Base-by-base conservation (phyloP, 92 coral and sea anemone genomes). In the Zoanthus solanderi region DNA sequence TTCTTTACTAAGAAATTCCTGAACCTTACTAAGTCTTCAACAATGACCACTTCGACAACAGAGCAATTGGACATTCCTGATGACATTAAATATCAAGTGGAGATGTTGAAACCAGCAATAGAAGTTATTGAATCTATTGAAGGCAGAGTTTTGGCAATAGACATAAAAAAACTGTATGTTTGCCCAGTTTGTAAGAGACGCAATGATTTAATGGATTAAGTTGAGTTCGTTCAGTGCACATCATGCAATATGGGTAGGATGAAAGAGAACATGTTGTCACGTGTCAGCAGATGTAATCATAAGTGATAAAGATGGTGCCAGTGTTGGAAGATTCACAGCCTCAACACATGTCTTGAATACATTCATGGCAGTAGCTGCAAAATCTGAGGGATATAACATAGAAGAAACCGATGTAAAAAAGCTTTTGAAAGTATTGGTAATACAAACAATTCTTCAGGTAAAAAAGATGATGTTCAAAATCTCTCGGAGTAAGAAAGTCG, bases 361-460 rank as follows among this genome's bases (percentile, higher is more conserved):
- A 56, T 83, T 89, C 89, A 83, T 89, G 58, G 85, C 52, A 75
- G 84, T 79, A 44, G 76, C 84, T 32, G 58, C 84, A 66, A 83
- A 14, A 75, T 31, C 84, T 14, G 92, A 89, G 61, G 79, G 85
- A 61, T 89, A 89, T 46, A 89, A 86, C 50, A 89, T 83, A 16
- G 76, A 81, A 54, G 89, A 90, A 48, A 85, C 86, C 42, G 83
- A 90, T 78, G 74, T 73, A 58, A 89, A 58, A 57, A 90, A 90
- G 87, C 89, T 90, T 53, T 85, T 89, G 23, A 75, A 71, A 31
- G 58, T 84, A 75, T 67, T 85, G 73, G 73, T 68, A 68, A 68
- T 32, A 28, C 73, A 68, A 68, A 60, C 67, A 60, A 60, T 60
- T 60, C 67, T 60, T 60, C 67, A 60, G 67, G 67, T 60, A 60